These are phyloP conservation scores for Macrobrachium rosenbergii DNA, from an alignment of 1,140 invertebrate species.

Conservation along the genomic window DNA sequence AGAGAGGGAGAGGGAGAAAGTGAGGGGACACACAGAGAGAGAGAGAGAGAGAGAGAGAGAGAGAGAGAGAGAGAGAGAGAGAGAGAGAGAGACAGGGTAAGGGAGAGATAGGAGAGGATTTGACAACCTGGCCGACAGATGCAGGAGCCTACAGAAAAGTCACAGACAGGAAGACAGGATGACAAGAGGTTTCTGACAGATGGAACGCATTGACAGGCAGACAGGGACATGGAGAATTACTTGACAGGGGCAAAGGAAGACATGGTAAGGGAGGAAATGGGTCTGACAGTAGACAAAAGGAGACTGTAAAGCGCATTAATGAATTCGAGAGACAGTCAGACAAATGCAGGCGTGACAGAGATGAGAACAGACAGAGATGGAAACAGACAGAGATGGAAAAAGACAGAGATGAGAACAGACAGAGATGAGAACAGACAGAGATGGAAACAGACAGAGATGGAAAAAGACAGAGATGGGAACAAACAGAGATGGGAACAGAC, in stretches of 20 bases:
- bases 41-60: constrained; percentile 7
- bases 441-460: background rate
- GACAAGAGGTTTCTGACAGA: no score
- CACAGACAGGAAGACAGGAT: no score
- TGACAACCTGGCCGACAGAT: no score
- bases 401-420: background rate
- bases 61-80: background rate
- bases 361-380: background rate
- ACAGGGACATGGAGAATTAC: background rate
- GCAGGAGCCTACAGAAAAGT: background rate
- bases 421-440: background rate
- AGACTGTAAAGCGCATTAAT: background rate
- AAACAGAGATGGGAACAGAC: background rate
- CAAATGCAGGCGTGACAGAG: background rate
- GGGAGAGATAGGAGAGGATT: background rate
- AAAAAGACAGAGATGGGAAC: no score
- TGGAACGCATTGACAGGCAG: no score
- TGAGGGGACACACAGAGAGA: background rate
- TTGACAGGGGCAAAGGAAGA: background rate
- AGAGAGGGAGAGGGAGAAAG: constrained; percentile 9
- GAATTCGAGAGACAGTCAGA: background rate
- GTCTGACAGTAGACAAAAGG: background rate
- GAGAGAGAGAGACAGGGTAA: constrained; percentile 6
- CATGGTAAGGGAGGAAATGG: background rate
- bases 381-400: background rate